Percentiles rank a stretch among this genome's conserved stretches.
Evolutionary conservation across 2,888 invertebrate genomes (phyloP).

Genomic region (Diarsia rubi): DNA sequence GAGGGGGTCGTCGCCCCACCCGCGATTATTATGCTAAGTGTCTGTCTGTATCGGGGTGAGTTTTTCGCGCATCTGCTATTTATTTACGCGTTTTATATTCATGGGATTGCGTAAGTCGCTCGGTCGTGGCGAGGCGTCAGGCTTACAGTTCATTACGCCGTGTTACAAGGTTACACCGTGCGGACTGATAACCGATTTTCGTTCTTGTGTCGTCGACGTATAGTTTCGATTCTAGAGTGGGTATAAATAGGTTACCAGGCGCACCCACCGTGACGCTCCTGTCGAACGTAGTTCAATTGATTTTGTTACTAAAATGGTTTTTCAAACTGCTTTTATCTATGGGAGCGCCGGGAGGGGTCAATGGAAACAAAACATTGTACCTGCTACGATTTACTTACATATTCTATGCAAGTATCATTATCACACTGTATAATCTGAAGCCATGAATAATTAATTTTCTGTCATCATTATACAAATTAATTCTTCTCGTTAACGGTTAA

Average conservation of each 20-base stretch:
- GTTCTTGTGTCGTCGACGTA: slow-evolving; percentile 67
- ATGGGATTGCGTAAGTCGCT: slow-evolving; percentile 85
- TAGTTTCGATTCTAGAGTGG: slow-evolving; percentile 56
- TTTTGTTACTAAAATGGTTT: slow-evolving; percentile 79
- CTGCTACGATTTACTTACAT: slow-evolving; percentile 21
- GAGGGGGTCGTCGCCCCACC: slow-evolving; percentile 69
- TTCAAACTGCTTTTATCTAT: slow-evolving; percentile 70
- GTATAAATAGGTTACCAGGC: slow-evolving; percentile 77
- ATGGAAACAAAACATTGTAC: slow-evolving; percentile 25
- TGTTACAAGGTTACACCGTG: slow-evolving; percentile 76
- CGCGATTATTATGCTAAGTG: slow-evolving; percentile 90
- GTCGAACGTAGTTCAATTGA: slow-evolving; percentile 83
- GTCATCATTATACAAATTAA: slow-evolving; percentile 50
- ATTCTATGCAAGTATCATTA: slow-evolving; percentile 31
- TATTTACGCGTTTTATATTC: slow-evolving; percentile 91
- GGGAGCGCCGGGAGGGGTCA: slow-evolving; percentile 45
- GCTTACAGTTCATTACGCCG: slow-evolving; percentile 87
- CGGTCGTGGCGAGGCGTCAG: slow-evolving; percentile 82
- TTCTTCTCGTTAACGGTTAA: slow-evolving; percentile 50
- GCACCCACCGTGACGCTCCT: slow-evolving; percentile 83
- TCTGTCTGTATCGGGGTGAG: slow-evolving; percentile 87
- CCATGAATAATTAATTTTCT: slow-evolving; percentile 51
- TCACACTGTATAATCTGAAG: slow-evolving; percentile 40
- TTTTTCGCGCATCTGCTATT: slow-evolving; percentile 91
- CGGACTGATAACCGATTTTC: slow-evolving; percentile 69